Base-by-base conservation (phyloP, 2,888 invertebrate species). In the Chaetogeoica ovagalla region DNA sequence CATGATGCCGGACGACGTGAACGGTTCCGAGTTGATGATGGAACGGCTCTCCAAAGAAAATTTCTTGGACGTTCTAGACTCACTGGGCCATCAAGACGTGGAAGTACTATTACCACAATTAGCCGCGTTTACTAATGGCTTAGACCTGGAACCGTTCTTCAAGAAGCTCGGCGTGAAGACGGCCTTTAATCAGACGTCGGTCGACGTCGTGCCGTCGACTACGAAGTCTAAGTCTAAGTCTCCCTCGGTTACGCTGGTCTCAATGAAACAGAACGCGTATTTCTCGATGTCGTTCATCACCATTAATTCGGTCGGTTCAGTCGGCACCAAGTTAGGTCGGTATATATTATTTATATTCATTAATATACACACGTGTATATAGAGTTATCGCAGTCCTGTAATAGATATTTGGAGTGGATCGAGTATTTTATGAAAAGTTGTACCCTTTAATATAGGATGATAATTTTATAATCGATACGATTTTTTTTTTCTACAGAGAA, bases 261-360 rank as follows among this genome's bases (percentile, higher is more conserved):
- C 84, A 9, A 83, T 85, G 39, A 84, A 83, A 48, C 85, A 85
- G 77, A 85, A 85, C 75, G 84, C 85, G 15, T 85, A 84, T 82
- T 85, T 85, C 81, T 84, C 85, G 23, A 85, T 85, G 15, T 85
- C 85, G 21, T 85, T 85, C 75, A 84, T 84, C n/a, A 84, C 85
- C 11, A 83, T 85, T 59, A 85, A 85, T 81, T 85, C 85, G 2
- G 84, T 85, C 17, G 84, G 84, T 9, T 84, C 85, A 21, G 83
- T 84, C 1, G 82, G 83, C 13, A 83, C 84, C 7, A 83, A 84
- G 71, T 82, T 85, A 66, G 83, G 85, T 85, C 81, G 83, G 83
- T 83, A 55, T 55, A 19, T 48, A 48, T 48, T 13, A 48, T 15
- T n/a, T 1, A 15, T 15, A 48, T 48, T n/a, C n/a, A 48, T 48